Evolutionary conservation across 2,888 invertebrate genomes (phyloP).

Genomic region (Eumerus sabulonum): DNA sequence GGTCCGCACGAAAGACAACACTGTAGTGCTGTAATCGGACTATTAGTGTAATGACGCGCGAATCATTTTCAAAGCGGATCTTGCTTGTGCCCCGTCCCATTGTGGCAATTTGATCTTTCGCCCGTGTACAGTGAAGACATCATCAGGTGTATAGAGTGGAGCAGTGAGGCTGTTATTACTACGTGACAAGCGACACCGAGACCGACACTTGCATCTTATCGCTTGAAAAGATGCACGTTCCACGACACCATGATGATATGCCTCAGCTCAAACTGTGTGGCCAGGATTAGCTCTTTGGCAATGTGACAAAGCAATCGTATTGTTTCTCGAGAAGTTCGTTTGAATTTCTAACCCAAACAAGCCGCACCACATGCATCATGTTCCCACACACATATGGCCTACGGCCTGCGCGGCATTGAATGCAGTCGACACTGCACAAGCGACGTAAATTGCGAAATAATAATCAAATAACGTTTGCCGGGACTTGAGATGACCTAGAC

Average conservation of each 20-base stretch:
- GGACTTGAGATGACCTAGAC: slow-evolving; percentile 69
- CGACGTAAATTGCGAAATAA: slow-evolving; percentile 73
- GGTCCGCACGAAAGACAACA: slow-evolving; percentile 21
- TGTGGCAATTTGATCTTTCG: slow-evolving; percentile 63
- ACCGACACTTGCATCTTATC: slow-evolving; percentile 53
- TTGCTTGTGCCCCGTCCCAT: slow-evolving; percentile 27
- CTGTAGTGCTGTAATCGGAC: slow-evolving; percentile 64
- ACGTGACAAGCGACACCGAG: slow-evolving; percentile 67
- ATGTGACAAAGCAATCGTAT: slow-evolving; percentile 50
- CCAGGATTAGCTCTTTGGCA: slow-evolving; percentile 53
- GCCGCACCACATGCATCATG: neutral
- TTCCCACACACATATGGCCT: slow-evolving; percentile 12
- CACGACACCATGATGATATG: slow-evolving; percentile 46
- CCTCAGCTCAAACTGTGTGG: slow-evolving; percentile 41
- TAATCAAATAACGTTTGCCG: slow-evolving; percentile 74
- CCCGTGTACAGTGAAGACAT: slow-evolving; percentile 62
- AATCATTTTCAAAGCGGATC: slow-evolving; percentile 63
- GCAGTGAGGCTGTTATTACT: slow-evolving; percentile 31
- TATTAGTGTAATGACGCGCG: slow-evolving; percentile 62
- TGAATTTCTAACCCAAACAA: slow-evolving; percentile 46
- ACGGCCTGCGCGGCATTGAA: no score
- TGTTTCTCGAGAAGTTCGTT: slow-evolving; percentile 53
- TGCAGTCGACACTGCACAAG: slow-evolving; percentile 63
- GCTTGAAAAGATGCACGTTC: slow-evolving; percentile 65
- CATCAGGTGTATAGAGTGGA: slow-evolving; percentile 54